phyloP scores from a whole-genome alignment of 2,888 invertebrate genomes.

The Pristionchus maxplancki region DNA sequence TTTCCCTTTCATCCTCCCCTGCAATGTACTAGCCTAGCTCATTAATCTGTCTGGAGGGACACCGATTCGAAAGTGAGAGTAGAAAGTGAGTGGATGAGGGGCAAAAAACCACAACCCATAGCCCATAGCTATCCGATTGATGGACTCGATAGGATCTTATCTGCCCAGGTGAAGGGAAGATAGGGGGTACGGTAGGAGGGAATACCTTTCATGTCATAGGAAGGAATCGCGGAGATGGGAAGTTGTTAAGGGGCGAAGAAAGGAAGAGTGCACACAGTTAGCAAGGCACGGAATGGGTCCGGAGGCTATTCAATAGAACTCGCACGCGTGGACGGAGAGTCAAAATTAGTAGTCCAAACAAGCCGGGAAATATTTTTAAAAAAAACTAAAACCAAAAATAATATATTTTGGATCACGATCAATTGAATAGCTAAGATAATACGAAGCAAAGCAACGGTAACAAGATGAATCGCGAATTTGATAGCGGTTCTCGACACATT shows the following conservation, averaged over 20 bases:
- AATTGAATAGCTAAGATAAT: no score
- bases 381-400: no score
- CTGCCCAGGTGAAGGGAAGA: not conserved
- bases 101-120: not conserved
- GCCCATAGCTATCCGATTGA: not conserved
- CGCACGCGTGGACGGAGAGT: not conserved
- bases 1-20: not conserved
- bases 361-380: no score
- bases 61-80: conserved; percentile 12
- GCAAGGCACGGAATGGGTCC: conserved; percentile 19
- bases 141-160: conserved; percentile 27
- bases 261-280: conserved; percentile 8
- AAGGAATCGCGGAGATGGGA: not conserved
- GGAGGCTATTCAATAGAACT: conserved; percentile 32
- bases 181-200: not conserved
- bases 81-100: not conserved
- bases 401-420: no score
- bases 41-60: conserved; percentile 29
- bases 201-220: not conserved
- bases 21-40: conserved; percentile 22
- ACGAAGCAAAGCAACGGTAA: no score
- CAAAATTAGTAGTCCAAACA: not conserved
- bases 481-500: no score
- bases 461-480: no score
- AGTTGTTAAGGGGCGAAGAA: conserved; percentile 10